A percentile compares a stretch with the other conserved stretches of the same genome.
Evolutionary conservation across 2,888 invertebrate species (phyloP).

Genomic region (Tinea trinotella): DNA sequence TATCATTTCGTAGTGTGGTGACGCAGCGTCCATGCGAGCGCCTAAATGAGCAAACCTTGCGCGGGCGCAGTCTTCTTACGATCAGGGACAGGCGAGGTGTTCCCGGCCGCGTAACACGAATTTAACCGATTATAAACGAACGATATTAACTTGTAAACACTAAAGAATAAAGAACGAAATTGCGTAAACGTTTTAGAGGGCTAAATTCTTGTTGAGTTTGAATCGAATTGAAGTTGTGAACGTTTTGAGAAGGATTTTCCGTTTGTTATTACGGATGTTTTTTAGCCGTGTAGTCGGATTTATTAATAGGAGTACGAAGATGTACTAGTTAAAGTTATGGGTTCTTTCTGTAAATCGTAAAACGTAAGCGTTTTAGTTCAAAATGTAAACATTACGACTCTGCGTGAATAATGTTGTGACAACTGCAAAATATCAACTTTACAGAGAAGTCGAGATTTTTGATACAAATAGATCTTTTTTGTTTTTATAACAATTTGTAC

Average conservation of each 20-base stretch:
- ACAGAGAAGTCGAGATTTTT: too few species aligned
- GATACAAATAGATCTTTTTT: too few species aligned
- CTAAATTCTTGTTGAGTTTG: constrained; percentile 4
- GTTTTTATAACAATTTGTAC: too few species aligned
- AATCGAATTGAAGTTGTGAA: neutral
- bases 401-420: too few species aligned
- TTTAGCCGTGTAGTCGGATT: constrained; percentile 31
- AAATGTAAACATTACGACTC: too few species aligned
- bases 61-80: constrained; percentile 40
- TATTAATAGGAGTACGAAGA: constrained; percentile 46
- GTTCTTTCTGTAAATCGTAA: too few species aligned
- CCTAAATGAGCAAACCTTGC: neutral
- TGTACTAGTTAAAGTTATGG: too few species aligned
- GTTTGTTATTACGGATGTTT: constrained; percentile 11
- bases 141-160: constrained; percentile 22
- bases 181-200: constrained; percentile 18
- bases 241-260: constrained; percentile 11
- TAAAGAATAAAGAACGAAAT: constrained; percentile 17
- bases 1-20: constrained; percentile 58
- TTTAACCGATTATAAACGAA: constrained; percentile 43
- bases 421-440: too few species aligned
- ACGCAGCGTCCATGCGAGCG: constrained; percentile 38
- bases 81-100: constrained; percentile 46
- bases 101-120: constrained; percentile 34
- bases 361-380: too few species aligned